Conservation (phyloP, 2,113 vertebrate genomes). For the Pseudolaguvia tuberculata region DNA sequence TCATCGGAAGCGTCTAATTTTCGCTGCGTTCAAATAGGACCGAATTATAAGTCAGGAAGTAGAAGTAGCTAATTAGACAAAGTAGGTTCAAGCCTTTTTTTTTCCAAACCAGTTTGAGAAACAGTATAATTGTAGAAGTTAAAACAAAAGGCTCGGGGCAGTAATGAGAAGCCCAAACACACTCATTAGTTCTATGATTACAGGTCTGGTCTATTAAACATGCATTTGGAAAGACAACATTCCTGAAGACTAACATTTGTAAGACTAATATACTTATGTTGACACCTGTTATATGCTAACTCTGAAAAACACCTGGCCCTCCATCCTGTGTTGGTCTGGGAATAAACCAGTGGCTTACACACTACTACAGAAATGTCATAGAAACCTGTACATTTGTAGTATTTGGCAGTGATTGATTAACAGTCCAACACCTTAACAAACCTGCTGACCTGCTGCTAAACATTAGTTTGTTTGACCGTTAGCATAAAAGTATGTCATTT, state of each 20-base stretch:
- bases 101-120: conserved; percentile 11
- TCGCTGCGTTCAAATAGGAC: conserved; percentile 1
- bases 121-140: neutral
- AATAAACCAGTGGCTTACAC: neutral
- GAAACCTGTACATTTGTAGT: neutral
- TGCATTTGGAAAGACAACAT: neutral
- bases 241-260: neutral
- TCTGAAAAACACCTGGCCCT: conserved; percentile 6
- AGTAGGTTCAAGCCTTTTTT: neutral
- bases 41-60: conserved; percentile 12
- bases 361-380: neutral
- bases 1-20: neutral
- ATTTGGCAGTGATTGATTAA: too few relatives aligned
- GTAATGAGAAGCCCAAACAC: conserved; percentile 22
- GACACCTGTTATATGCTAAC: conserved; percentile 7
- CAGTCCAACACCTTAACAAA: neutral
- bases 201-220: neutral
- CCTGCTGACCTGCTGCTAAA: neutral
- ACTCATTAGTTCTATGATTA: neutral
- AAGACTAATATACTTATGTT: neutral
- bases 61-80: neutral
- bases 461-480: too few relatives aligned
- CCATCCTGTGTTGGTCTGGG: neutral
- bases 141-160: neutral
- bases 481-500: too few relatives aligned